Conservation (phyloP, 2,113 vertebrate genomes). For the Campylomormyrus numenius region DNA sequence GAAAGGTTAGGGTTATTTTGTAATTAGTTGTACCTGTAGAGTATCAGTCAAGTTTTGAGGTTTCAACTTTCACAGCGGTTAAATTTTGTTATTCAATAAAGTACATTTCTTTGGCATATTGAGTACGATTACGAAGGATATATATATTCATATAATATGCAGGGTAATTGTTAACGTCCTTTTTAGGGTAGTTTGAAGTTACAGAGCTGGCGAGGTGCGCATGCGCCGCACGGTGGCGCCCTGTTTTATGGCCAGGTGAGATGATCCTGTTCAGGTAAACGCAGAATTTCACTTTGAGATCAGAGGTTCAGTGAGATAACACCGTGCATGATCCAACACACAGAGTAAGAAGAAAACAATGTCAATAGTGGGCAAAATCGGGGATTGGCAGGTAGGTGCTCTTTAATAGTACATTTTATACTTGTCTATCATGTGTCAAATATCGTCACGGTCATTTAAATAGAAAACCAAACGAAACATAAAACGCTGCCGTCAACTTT, state of each 20-base stretch:
- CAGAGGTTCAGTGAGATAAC: constrained; percentile 64
- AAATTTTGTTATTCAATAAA: not conserved
- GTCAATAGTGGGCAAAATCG: constrained; percentile 91
- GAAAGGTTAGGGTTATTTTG: not conserved
- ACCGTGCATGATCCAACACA: constrained; percentile 61
- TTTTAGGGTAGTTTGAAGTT: not conserved
- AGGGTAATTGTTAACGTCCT: not conserved
- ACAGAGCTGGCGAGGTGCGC: constrained; percentile 71
- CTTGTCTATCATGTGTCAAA: constrained; percentile 1
- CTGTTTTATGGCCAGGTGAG: constrained; percentile 90
- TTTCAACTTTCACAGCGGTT: not conserved
- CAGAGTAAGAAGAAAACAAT: constrained; percentile 61
- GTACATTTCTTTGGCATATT: not conserved
- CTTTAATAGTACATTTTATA: constrained; percentile 33
- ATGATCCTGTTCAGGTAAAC: constrained; percentile 77
- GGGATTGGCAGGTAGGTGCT: constrained; percentile 89
- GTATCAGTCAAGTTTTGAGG: not conserved
- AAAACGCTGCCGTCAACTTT: not conserved
- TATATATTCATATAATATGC: not conserved
- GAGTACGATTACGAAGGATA: not conserved
- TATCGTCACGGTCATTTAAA: constrained; percentile 10
- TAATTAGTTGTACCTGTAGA: not conserved
- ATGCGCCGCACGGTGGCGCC: constrained; percentile 81
- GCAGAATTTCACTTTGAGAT: constrained; percentile 72
- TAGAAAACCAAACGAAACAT: constrained; percentile 6